Evolutionary conservation across 2,888 invertebrate species (phyloP).

Genomic region (Stenotaenia linearis): DNA sequence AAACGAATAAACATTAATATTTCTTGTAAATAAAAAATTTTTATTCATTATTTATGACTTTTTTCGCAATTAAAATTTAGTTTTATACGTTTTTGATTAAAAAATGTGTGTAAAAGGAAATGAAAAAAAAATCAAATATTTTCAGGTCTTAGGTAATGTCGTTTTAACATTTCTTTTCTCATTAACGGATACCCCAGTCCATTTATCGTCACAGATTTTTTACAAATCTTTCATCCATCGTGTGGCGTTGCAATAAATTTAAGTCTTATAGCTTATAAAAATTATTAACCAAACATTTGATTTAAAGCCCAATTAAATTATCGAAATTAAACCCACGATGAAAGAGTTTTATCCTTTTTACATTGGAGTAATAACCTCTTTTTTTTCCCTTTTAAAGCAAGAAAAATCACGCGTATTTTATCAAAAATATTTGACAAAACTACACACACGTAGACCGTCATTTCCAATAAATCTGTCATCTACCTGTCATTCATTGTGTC

Average conservation of each 20-base stretch:
- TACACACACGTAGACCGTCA: background rate
- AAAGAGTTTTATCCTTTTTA: background rate
- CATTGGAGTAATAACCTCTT: background rate
- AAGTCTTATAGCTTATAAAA: background rate
- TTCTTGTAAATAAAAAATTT: background rate
- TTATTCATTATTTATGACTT: background rate
- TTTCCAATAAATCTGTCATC: constrained; percentile 12
- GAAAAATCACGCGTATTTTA: too few relatives aligned
- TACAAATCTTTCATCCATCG: constrained; percentile 16
- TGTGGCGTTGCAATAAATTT: background rate
- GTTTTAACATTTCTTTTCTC: background rate
- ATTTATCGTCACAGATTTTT: constrained; percentile 1
- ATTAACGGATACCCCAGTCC: background rate
- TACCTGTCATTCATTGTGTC: background rate
- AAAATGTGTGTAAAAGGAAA: background rate
- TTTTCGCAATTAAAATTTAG: background rate
- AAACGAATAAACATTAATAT: background rate
- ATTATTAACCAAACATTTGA: constrained; percentile 7
- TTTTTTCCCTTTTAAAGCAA: background rate
- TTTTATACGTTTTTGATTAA: background rate
- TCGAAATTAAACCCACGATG: background rate
- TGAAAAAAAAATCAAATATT: background rate
- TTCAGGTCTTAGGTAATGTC: background rate
- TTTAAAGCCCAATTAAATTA: constrained; percentile 14
- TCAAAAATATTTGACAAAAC: background rate